Evolutionary conservation across 35 echinoderm and acorn worm genomes (phyloP).

Genomic region (Ptychodera flava): DNA sequence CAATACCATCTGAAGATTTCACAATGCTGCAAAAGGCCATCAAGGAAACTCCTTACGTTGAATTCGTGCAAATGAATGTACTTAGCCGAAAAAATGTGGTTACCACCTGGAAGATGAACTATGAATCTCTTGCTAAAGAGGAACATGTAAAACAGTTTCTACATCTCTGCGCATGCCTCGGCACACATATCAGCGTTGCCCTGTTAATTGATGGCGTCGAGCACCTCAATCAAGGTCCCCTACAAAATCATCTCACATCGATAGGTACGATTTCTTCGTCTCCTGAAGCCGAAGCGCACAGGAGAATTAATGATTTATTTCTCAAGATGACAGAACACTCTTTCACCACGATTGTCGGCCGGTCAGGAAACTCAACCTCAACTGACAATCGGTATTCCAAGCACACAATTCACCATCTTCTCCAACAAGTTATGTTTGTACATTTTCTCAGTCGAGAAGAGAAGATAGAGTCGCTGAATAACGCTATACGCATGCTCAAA

Average conservation of each 20-base stretch:
- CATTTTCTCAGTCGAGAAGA: no score
- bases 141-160: not conserved
- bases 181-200: not conserved
- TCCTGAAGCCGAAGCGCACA: no score
- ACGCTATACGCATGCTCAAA: not conserved
- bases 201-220: not conserved
- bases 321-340: no score
- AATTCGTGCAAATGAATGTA: not conserved
- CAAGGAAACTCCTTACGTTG: not conserved
- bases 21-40: not conserved
- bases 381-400: no score
- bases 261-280: no score
- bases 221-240: not conserved
- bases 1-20: not conserved
- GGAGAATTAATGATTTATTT: no score
- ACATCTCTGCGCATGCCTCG: not conserved
- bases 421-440: no score
- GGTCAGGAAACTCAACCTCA: no score
- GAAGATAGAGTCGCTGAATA: not conserved
- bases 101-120: not conserved
- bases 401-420: no score
- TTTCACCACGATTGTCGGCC: no score
- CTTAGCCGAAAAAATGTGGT: not conserved
- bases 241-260: no score
- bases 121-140: not conserved